Evolutionary conservation across 2,113 vertebrate species (phyloP).

Genomic region (Lophius piscatorius): DNA sequence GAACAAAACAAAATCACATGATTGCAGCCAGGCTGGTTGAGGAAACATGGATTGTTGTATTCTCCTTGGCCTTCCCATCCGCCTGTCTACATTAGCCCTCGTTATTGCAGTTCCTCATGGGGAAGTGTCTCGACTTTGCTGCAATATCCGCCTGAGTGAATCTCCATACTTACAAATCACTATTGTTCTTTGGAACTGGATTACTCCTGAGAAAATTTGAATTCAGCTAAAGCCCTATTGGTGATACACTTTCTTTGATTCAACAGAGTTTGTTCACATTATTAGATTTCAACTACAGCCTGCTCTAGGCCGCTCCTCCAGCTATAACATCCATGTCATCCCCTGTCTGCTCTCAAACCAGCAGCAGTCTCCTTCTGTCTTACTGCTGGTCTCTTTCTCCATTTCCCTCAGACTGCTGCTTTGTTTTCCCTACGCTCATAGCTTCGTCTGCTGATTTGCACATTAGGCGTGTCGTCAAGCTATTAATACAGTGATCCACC

Average conservation of each 20-base stretch:
- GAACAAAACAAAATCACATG: constrained; percentile 47
- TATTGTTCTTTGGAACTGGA: constrained; percentile 39
- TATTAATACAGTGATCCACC: constrained; percentile 42
- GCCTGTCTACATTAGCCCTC: constrained; percentile 12
- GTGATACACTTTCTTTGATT: constrained; percentile 52
- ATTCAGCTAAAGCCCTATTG: constrained; percentile 37
- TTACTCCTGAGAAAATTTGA: constrained; percentile 39
- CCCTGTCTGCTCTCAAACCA: constrained; percentile 39
- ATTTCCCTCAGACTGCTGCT: constrained; percentile 21
- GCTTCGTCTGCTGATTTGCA: constrained; percentile 54
- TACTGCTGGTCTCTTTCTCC: background rate
- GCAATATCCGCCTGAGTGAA: constrained; percentile 10
- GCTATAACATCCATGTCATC: constrained; percentile 45
- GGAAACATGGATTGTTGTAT: constrained; percentile 46
- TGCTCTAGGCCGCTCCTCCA: constrained; percentile 27
- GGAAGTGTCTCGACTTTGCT: background rate
- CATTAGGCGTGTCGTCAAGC: constrained; percentile 49
- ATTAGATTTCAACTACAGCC: constrained; percentile 46
- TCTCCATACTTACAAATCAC: constrained; percentile 34
- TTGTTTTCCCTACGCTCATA: constrained; percentile 36
- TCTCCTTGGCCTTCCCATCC: background rate
- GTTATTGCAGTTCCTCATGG: constrained; percentile 16
- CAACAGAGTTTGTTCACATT: constrained; percentile 56
- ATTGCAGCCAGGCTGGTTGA: constrained; percentile 37
- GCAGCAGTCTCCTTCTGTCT: constrained; percentile 7